Conservation (phyloP, 2,888 invertebrate genomes). For the Automeris io region DNA sequence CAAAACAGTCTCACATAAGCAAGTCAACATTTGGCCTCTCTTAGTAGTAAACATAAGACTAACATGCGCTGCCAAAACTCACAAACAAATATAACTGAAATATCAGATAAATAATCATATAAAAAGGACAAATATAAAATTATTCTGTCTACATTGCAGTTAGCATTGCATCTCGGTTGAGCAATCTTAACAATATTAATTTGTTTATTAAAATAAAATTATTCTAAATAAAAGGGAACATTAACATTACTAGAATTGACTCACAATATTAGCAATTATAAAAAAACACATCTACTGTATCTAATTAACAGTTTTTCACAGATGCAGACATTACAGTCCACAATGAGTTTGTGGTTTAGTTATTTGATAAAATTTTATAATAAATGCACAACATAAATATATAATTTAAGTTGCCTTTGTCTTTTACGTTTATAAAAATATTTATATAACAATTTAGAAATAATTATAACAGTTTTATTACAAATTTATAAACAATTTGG, state of each 20-base stretch:
- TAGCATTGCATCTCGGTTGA: conserved; percentile 73
- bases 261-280: conserved; percentile 67
- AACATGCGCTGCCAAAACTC: conserved; percentile 76
- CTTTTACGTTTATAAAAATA: conserved; percentile 73
- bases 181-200: conserved; percentile 66
- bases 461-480: conserved; percentile 59
- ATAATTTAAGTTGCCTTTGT: conserved; percentile 72
- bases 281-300: conserved; percentile 54
- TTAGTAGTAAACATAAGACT: conserved; percentile 72
- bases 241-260: conserved; percentile 74
- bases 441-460: conserved; percentile 73
- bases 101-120: conserved; percentile 68
- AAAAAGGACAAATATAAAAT: conserved; percentile 67
- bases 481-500: conserved; percentile 65
- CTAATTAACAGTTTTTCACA: conserved; percentile 51
- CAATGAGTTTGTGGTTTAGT: conserved; percentile 62
- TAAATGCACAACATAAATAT: conserved; percentile 77
- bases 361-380: conserved; percentile 63
- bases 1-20: conserved; percentile 78
- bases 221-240: conserved; percentile 71
- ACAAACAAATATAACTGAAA: conserved; percentile 67
- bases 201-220: conserved; percentile 64
- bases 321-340: conserved; percentile 65
- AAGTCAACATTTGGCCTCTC: conserved; percentile 78
- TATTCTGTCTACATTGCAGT: conserved; percentile 64